These are phyloP conservation scores for Dryoscopus gambensis DNA, from an alignment of 2,113 vertebrate species.

Conservation along the genomic window DNA sequence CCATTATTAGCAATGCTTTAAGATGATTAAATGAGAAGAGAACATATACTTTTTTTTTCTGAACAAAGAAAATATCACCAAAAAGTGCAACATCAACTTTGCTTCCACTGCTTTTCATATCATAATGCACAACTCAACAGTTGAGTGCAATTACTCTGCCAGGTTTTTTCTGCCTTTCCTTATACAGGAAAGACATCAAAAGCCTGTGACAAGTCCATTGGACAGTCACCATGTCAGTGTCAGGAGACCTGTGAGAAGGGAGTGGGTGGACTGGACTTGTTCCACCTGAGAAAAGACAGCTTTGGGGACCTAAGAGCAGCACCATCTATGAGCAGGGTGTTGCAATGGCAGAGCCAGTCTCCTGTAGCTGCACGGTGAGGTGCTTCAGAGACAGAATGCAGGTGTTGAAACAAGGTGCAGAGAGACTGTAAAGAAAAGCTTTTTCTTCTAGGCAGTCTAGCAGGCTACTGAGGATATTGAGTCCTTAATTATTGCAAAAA, in stretches of 20 bases:
- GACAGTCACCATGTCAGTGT: background rate
- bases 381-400: background rate
- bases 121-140: background rate
- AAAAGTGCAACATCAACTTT: background rate
- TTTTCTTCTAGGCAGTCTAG: background rate
- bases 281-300: background rate
- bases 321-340: background rate
- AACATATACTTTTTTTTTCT: background rate
- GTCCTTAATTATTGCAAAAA: background rate
- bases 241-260: background rate
- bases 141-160: background rate
- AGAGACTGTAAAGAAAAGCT: background rate
- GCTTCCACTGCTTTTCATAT: background rate
- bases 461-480: background rate
- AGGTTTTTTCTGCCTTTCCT: background rate
- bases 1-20: background rate
- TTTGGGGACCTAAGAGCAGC: background rate
- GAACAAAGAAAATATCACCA: background rate
- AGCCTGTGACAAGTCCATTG: background rate
- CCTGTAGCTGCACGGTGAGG: accelerated
- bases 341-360: background rate
- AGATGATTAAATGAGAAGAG: background rate
- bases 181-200: background rate
- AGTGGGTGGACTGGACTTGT: background rate
- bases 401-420: background rate